Conservation (phyloP, 2,113 vertebrate genomes). For the Gopherus evgoodei region DNA sequence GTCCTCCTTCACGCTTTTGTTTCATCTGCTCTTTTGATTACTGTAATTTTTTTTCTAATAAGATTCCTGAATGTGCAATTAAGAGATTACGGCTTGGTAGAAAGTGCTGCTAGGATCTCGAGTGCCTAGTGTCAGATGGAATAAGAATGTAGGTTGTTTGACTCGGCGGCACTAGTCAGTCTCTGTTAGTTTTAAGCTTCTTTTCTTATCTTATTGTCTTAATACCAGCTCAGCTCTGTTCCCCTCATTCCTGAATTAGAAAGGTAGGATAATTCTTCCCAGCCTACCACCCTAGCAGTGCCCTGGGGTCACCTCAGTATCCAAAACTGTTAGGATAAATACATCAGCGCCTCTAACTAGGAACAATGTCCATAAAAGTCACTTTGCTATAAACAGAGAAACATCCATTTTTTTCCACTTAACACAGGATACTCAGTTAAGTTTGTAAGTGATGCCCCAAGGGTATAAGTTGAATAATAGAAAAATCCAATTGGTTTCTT, state of each 20-base stretch:
- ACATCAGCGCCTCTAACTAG: not conserved
- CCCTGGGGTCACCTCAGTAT: not conserved
- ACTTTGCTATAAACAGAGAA: not conserved
- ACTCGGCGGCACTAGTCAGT: not conserved
- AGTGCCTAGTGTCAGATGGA: not conserved
- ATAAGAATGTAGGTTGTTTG: not conserved
- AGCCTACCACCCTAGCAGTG: not conserved
- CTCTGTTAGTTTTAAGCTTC: not conserved
- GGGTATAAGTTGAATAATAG: not conserved
- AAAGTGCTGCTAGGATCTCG: not conserved
- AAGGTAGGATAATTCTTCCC: not conserved
- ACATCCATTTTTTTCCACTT: not conserved
- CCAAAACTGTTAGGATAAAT: not conserved
- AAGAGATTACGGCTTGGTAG: not conserved
- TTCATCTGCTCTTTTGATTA: not conserved
- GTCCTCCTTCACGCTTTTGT: not conserved
- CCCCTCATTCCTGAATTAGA: conserved; percentile 1
- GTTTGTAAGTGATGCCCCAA: not conserved
- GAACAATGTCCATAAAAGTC: not conserved
- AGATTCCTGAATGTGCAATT: not conserved
- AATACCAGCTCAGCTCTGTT: not conserved
- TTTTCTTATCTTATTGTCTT: not conserved
- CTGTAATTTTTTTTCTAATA: not conserved
- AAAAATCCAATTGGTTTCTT: not conserved
- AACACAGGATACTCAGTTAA: not conserved